phyloP scores from a whole-genome alignment of 2,888 invertebrate genomes.

The Miltochrista miniata region DNA sequence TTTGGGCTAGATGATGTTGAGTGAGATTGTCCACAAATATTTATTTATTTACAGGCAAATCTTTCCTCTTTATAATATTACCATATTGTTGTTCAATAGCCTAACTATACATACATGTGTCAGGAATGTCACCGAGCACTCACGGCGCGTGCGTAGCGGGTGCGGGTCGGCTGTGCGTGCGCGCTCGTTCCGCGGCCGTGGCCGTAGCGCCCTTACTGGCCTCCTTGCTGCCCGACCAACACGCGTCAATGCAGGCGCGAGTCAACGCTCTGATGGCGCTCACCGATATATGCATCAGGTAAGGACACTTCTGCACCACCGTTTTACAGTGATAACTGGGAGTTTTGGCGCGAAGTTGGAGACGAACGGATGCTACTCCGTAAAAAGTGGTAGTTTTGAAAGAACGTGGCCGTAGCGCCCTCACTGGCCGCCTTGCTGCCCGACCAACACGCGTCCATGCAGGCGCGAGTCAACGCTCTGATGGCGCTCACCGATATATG shows the following conservation, averaged over 20 bases:
- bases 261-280: slow-evolving; percentile 87
- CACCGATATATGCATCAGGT: slow-evolving; percentile 86
- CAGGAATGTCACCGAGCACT: slow-evolving; percentile 45
- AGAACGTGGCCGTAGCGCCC: too few species aligned
- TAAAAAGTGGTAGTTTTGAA: too few species aligned
- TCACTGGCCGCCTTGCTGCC: slow-evolving; percentile 85
- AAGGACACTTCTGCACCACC: too few species aligned
- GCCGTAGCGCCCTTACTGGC: slow-evolving; percentile 86
- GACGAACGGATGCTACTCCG: too few species aligned
- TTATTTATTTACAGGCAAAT: too few species aligned
- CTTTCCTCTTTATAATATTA: too few species aligned
- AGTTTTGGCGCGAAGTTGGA: too few species aligned
- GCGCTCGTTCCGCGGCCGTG: slow-evolving; percentile 85
- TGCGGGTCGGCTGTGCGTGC: slow-evolving; percentile 84
- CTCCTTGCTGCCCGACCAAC: slow-evolving; percentile 75
- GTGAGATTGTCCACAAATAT: too few species aligned
- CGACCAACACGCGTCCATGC: slow-evolving; percentile 64
- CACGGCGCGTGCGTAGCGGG: slow-evolving; percentile 64
- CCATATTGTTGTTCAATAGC: too few species aligned
- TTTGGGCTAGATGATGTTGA: too few species aligned
- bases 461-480: slow-evolving; percentile 87
- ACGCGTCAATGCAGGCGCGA: slow-evolving; percentile 80
- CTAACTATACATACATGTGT: background rate
- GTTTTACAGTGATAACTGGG: too few species aligned
- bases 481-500: slow-evolving; percentile 87